phyloP scores from a whole-genome alignment of 2,113 vertebrate genomes.

The Desmodus rotundus region DNA sequence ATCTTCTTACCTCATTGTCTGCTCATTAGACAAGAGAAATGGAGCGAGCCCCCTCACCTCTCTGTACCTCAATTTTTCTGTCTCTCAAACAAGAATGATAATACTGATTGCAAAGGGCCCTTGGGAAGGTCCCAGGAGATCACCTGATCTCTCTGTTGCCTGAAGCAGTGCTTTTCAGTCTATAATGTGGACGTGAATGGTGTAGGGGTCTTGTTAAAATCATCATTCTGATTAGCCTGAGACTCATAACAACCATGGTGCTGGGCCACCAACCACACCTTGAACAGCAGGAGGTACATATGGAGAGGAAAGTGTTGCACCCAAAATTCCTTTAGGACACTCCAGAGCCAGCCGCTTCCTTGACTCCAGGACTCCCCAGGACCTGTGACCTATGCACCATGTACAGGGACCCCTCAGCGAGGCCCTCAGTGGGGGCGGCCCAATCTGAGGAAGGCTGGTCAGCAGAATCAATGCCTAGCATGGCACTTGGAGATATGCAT shows the following conservation, averaged over 20 bases:
- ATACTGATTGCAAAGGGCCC: fast-evolving
- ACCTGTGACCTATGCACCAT: no score
- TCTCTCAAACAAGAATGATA: not conserved
- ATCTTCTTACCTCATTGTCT: not conserved
- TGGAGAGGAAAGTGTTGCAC: not conserved
- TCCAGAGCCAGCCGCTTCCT: not conserved
- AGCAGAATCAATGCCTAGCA: not conserved
- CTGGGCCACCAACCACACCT: no score
- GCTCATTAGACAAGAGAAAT: not conserved
- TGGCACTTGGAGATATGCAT: no score
- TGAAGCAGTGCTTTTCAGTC: not conserved
- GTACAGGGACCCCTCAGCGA: fast-evolving
- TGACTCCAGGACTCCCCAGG: not conserved
- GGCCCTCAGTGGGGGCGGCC: fast-evolving
- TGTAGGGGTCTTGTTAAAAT: not conserved
- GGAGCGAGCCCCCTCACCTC: fast-evolving
- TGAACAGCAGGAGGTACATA: not conserved
- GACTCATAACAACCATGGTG: fast-evolving
- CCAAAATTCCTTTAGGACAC: not conserved
- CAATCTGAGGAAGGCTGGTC: not conserved
- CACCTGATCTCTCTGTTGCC: not conserved
- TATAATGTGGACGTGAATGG: fast-evolving
- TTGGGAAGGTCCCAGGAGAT: not conserved
- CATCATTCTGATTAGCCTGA: not conserved
- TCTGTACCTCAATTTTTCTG: not conserved